Evolutionary conservation across 1,140 invertebrate species (phyloP).

Genomic region (Callitettix versicolor): DNA sequence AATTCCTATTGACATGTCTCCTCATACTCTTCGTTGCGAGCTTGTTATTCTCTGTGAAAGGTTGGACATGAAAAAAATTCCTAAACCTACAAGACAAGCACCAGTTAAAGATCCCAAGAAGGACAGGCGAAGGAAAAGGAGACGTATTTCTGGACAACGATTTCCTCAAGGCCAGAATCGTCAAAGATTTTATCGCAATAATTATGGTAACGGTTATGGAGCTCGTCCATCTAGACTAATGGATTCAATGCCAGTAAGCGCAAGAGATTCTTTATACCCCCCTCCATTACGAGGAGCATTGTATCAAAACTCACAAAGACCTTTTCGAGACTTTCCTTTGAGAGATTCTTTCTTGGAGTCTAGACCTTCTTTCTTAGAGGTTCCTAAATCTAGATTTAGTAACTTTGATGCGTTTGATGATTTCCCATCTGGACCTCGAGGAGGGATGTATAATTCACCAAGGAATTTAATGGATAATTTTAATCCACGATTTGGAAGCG

Average conservation of each 20-base stretch:
- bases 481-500: not conserved
- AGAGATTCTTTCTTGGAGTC: not conserved
- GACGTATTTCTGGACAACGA: too few relatives aligned
- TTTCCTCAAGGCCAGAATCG: too few relatives aligned
- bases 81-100: not conserved
- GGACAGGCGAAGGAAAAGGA: not conserved
- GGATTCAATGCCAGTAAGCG: too few relatives aligned
- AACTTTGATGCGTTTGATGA: not conserved
- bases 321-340: not conserved
- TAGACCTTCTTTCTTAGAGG: not conserved
- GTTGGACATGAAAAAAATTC: constrained; percentile 17
- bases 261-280: constrained; percentile 9
- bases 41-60: constrained; percentile 73
- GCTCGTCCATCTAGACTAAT: too few relatives aligned
- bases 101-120: not conserved
- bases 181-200: too few relatives aligned
- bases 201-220: too few relatives aligned
- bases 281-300: constrained; percentile 3
- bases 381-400: not conserved
- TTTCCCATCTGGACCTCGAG: not conserved
- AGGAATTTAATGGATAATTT: not conserved
- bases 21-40: constrained; percentile 83
- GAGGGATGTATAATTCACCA: not conserved
- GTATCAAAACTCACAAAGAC: not conserved
- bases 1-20: constrained; percentile 87